Conservation (phyloP, 2,888 invertebrate species). For the Octonoba sinensis region DNA sequence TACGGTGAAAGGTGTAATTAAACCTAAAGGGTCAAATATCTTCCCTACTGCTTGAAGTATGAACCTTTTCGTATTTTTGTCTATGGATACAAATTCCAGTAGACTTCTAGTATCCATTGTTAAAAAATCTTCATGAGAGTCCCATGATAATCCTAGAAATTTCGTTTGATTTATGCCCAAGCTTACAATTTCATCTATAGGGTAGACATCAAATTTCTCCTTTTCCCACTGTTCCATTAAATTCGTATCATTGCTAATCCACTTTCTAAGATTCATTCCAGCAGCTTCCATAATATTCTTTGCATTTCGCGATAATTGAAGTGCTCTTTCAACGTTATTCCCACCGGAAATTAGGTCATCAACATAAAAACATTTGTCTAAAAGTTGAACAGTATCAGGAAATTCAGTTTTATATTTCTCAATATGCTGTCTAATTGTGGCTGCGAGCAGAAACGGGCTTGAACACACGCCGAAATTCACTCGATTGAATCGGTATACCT, state of each 20-base stretch:
- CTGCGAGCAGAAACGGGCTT: conserved; percentile 11
- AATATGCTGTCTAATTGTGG: conserved; percentile 16
- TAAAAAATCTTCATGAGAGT: background rate
- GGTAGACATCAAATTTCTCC: background rate
- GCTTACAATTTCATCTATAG: background rate
- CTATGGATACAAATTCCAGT: background rate
- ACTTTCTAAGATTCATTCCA: conserved; percentile 9
- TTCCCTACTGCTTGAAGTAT: conserved; percentile 1
- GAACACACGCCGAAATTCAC: background rate
- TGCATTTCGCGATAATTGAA: background rate
- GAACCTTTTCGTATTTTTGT: background rate
- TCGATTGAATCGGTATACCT: background rate
- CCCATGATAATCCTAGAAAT: background rate
- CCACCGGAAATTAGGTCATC: conserved; percentile 13
- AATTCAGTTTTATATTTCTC: conserved; percentile 5
- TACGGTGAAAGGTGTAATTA: conserved; percentile 4
- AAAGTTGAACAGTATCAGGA: conserved; percentile 1
- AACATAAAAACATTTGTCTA: conserved; percentile 10
- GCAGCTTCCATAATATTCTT: conserved; percentile 20
- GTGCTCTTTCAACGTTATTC: conserved; percentile 6
- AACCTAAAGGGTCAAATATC: conserved; percentile 5
- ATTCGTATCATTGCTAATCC: background rate
- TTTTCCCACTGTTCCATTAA: conserved; percentile 4
- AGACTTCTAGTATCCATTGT: background rate
- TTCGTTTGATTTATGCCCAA: background rate